Conservation (phyloP, 2,797 vertebrate genomes). For the Enteromius unitaeniatus region DNA sequence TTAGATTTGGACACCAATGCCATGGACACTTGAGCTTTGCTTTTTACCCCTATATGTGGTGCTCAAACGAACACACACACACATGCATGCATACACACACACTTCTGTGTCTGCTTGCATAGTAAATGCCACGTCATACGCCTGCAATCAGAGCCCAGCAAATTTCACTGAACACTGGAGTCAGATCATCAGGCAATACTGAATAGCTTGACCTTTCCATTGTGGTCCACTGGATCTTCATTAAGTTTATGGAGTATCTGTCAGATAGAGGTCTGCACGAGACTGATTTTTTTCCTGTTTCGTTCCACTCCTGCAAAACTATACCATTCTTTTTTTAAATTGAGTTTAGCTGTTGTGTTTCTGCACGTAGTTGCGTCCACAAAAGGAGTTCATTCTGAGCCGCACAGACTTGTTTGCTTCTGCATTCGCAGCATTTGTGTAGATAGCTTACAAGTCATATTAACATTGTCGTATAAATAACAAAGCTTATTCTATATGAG, state of each 20-base stretch:
- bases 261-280: background rate
- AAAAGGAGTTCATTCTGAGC: too few species aligned
- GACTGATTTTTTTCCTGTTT: conserved; percentile 3
- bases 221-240: conserved; percentile 30
- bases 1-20: conserved; percentile 63
- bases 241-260: conserved; percentile 39
- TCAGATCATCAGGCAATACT: conserved; percentile 35
- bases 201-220: conserved; percentile 39
- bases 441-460: too few species aligned
- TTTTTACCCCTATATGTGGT: conserved; percentile 45
- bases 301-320: background rate
- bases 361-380: too few species aligned
- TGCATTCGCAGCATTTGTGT: too few species aligned
- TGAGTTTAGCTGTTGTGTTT: too few species aligned
- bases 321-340: too few species aligned
- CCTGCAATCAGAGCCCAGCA: conserved; percentile 19
- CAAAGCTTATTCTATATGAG: too few species aligned
- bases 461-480: too few species aligned
- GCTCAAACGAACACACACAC: conserved; percentile 20
- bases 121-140: conserved; percentile 36
- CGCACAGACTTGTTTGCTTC: too few species aligned
- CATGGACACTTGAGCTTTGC: conserved; percentile 44
- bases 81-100: background rate
- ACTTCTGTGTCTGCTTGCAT: background rate
- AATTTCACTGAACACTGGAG: conserved; percentile 38